Base-by-base conservation (phyloP, 2,113 vertebrate genomes). In the Stegastes partitus region DNA sequence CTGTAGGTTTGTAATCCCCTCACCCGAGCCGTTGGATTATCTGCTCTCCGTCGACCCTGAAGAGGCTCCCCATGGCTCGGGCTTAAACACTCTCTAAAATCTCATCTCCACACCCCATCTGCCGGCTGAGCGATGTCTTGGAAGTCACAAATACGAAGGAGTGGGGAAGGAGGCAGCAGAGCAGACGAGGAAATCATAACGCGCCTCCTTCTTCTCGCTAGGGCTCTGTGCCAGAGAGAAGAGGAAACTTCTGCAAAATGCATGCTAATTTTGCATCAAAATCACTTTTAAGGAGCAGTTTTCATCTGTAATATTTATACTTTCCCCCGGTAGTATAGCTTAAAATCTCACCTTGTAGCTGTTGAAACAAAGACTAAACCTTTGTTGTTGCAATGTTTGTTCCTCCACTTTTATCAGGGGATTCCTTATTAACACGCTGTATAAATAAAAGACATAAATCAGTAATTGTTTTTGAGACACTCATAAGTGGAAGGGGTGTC, bases 1-100 rank as follows among this genome's bases (percentile, higher is more conserved):
- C 80, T 84, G 86, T 69, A 77, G 81, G 76, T 92, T 88, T 93
- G 93, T 93, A 90, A 94, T 94, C 91, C 89, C 84, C 74, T 89
- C 83, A 87, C 83, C 91, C 87, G 49, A 89, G 76, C 84, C 47
- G 72, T 85, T 82, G 90, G 90, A 89, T 93, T 84, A 87, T 91
- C 76, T 86, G 87, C 50, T 89, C 84, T 88, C 85, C 84, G 67
- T 68, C 82, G 87, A 90, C 90, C 91, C 93, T 85, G 90, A 93
- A 92, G 90, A 69, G 58, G 79, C 65, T 82, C 76, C 93, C 93
- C 7, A 5, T 50, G 34, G 87, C 63, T 83, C 16, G 4, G 82
- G 58, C 77, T 91, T 86, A 92, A 92, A 91, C 90, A 87, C 89
- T 85, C 55, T 86, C 66, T 77, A 70, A 88, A 82, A 89, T 89